phyloP scores from a whole-genome alignment of 2,797 vertebrate genomes.

The Limosa lapponica region DNA sequence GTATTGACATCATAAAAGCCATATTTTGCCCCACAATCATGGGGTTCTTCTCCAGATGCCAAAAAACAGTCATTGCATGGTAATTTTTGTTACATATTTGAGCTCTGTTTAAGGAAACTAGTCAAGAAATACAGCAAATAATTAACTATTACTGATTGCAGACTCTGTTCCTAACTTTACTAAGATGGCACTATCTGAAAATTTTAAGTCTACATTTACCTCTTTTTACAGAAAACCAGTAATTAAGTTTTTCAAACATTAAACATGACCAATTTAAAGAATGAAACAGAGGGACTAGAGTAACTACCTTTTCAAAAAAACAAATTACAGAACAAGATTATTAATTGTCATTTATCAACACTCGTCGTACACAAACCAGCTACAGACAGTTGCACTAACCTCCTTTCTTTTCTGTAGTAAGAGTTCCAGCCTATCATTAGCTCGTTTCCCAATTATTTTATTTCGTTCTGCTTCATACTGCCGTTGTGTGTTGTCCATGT shows the following conservation, averaged over 20 bases:
- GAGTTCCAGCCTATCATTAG: conserved; percentile 95
- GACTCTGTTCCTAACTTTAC: background rate
- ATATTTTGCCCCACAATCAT: background rate
- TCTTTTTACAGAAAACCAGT: background rate
- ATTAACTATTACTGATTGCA: background rate
- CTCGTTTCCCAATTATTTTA: conserved; percentile 97
- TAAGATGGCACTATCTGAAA: background rate
- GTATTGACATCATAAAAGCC: background rate
- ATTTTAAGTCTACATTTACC: background rate
- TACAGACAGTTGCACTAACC: conserved; percentile 77
- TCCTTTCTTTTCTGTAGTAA: conserved; percentile 98
- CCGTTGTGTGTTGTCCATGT: conserved; percentile 99
- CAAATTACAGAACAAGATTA: background rate
- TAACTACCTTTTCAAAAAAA: background rate
- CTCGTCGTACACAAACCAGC: background rate
- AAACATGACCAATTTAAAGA: background rate
- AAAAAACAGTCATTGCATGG: background rate
- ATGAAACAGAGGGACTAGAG: background rate
- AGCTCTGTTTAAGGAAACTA: background rate
- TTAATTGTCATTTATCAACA: background rate
- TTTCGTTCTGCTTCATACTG: conserved; percentile 97
- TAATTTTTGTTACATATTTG: background rate
- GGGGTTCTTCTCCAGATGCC: background rate
- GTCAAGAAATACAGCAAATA: background rate
- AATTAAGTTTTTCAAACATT: background rate